phyloP scores from a whole-genome alignment of 2,888 invertebrate species.

The Nephrotoma guestfalica region DNA sequence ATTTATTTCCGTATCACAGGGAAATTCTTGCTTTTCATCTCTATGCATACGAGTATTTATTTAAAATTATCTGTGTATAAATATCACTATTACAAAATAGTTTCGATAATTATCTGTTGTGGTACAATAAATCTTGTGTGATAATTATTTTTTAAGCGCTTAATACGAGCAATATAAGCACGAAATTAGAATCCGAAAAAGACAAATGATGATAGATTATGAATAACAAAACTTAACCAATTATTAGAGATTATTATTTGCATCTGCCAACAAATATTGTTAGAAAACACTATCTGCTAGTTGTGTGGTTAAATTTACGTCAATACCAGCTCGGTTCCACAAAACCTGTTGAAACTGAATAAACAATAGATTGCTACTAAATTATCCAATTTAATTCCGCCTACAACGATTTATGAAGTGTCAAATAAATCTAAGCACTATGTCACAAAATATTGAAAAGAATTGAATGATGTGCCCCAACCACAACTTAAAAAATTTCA shows the following conservation, averaged over 20 bases:
- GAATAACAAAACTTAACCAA: neutral
- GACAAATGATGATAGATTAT: neutral
- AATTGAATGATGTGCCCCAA: neutral
- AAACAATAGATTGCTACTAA: neutral
- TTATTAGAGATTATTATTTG: neutral
- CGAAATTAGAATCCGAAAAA: neutral
- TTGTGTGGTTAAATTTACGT: neutral
- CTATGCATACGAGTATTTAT: no score
- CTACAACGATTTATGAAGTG: neutral
- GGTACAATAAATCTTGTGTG: neutral
- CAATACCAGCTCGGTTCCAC: neutral
- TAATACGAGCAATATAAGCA: neutral
- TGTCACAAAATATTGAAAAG: neutral
- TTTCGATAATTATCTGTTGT: neutral
- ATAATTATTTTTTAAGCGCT: neutral
- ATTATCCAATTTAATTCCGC: neutral
- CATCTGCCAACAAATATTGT: neutral
- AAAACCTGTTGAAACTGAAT: neutral
- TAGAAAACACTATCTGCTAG: neutral
- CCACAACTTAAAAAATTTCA: neutral
- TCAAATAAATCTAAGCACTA: neutral
- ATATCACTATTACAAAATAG: neutral
- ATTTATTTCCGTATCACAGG: no score
- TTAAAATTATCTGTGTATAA: no score
- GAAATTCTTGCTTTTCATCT: no score